These are phyloP conservation scores for Drosophila orosa DNA, from an alignment of 1,140 invertebrate genomes.

Conservation along the genomic window DNA sequence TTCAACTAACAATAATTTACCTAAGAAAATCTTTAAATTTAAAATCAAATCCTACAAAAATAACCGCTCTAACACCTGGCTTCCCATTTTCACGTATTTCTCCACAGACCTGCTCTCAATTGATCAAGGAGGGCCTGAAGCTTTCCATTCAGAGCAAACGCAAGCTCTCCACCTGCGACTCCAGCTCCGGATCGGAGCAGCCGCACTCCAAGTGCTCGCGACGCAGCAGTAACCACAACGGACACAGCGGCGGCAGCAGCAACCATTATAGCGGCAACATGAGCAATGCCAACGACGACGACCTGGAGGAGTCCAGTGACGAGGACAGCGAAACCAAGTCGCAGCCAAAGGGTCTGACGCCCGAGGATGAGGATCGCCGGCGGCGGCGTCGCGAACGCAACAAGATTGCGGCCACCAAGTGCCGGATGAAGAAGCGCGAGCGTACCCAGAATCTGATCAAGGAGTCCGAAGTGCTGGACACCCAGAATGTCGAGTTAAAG, in stretches of 20 bases:
- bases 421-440: conserved; percentile 96
- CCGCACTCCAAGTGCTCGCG: conserved; percentile 82
- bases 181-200: conserved; percentile 85
- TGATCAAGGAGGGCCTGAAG: conserved; percentile 96
- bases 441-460: conserved; percentile 93
- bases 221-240: conserved; percentile 31
- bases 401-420: conserved; percentile 98
- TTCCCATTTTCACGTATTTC: conserved; percentile 36
- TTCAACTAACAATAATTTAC: neutral
- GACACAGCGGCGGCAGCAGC: conserved; percentile 18
- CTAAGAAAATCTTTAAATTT: neutral
- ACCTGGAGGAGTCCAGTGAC: conserved; percentile 75
- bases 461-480: conserved; percentile 93
- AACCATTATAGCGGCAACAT: conserved; percentile 22
- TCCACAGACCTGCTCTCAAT: conserved; percentile 92
- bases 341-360: conserved; percentile 87
- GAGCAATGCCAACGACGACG: conserved; percentile 59
- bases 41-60: neutral
- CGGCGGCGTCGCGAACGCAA: conserved; percentile 94
- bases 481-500: conserved; percentile 94
- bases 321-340: conserved; percentile 79
- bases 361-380: conserved; percentile 95
- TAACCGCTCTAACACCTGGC: conserved; percentile 6
- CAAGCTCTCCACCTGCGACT: conserved; percentile 88
- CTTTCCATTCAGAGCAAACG: conserved; percentile 95